Base-by-base conservation (phyloP, 2,888 invertebrate genomes). In the Microctonus brassicae region DNA sequence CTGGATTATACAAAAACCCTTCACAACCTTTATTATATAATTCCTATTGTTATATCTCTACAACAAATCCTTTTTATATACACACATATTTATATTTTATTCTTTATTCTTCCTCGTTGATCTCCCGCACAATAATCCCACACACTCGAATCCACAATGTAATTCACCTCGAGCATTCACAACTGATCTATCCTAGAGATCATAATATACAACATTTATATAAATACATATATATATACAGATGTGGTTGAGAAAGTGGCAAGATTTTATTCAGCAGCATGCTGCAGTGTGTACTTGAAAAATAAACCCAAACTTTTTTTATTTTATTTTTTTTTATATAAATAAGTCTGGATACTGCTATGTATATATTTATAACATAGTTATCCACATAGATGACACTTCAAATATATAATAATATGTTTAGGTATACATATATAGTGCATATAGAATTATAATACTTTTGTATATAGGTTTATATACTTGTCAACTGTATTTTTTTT, bases 91-190 rank as follows among this genome's bases (percentile, higher is more conserved):
- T n/a, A n/a, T n/a, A n/a, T n/a, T n/a, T 58, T 47, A 9, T 34
- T 34, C 34, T 47, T 17, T 33, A 20, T 29, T 29, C 29, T 29
- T 33, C n/a, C 11, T 55, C 64, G 61, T 66, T 61, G 47, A 47
- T 69, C 53, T 36, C 65, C 65, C n/a, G n/a, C 73, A 69, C 73
- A 66, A 68, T 63, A 55, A 58, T 72, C n/a, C 69, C 20, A 47
- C 42, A 63, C 34, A 64, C 63, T 63, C 62, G 57, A 67, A 33
- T 34, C 66, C 69, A 52, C 62, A 55, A 64, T 39, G 33, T 60
- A 70, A 60, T 55, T 26, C n/a, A 34, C 29, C n/a, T 42, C 24
- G 39, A 47, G 26, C 26, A 63, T 29, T 5, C 7, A 29, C 29
- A 58, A 17, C 20, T 47, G 17, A n/a, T n/a, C n/a, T 47, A 47